These are phyloP conservation scores for Myotis davidii DNA, from an alignment of 2,113 vertebrate species.

Conservation along the genomic window DNA sequence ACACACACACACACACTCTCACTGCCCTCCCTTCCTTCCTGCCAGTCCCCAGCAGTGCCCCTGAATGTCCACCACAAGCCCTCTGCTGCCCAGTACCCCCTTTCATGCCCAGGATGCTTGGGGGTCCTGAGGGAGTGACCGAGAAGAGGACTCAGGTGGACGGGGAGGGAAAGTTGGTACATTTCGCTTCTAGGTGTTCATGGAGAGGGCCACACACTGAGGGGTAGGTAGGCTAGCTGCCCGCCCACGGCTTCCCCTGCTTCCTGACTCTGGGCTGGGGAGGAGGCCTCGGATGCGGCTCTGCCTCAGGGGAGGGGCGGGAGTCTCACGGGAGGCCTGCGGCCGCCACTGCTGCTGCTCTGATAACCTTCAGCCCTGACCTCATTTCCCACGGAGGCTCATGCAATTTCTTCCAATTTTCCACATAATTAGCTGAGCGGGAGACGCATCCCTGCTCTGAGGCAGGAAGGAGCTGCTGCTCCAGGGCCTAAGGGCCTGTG, in stretches of 20 bases:
- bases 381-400: constrained; percentile 69
- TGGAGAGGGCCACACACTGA: accelerated
- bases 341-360: background rate
- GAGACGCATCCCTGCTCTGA: constrained; percentile 34
- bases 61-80: no score
- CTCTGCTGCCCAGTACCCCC: background rate
- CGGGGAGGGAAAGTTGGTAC: accelerated
- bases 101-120: background rate
- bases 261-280: background rate
- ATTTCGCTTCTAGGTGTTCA: background rate
- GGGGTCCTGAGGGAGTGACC: background rate
- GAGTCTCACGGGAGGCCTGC: background rate
- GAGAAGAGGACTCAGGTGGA: background rate
- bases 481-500: background rate
- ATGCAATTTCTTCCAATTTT: constrained; percentile 81
- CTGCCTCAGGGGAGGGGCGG: background rate
- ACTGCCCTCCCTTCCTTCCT: background rate
- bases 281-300: accelerated
- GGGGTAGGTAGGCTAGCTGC: background rate
- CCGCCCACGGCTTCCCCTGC: background rate
- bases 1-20: accelerated
- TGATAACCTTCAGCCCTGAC: constrained; percentile 76
- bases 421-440: constrained; percentile 81
- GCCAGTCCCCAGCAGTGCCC: background rate
- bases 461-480: constrained; percentile 38